A percentile compares a stretch with the other conserved stretches of the same genome.
Evolutionary conservation across 2,113 vertebrate species (phyloP).

Genomic region (Psilopsiagon aurifrons): DNA sequence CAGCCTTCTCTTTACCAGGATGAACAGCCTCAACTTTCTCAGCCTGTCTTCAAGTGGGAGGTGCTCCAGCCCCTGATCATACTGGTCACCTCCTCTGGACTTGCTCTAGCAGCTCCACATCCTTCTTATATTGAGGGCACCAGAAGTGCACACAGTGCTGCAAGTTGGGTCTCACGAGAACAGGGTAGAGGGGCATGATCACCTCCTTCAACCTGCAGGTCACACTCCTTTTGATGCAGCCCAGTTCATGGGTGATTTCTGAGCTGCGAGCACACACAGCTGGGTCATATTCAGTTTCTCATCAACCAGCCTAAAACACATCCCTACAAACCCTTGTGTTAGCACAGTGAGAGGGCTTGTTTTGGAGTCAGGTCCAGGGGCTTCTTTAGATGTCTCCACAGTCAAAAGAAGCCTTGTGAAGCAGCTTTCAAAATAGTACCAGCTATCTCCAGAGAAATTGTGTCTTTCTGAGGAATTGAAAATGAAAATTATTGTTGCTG

Average conservation of each 20-base stretch:
- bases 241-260: neutral
- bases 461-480: neutral
- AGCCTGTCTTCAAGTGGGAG: neutral
- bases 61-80: neutral
- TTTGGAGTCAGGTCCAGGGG: neutral
- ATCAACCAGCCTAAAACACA: neutral
- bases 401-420: neutral
- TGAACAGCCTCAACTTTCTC: neutral
- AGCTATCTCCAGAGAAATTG: neutral
- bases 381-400: neutral
- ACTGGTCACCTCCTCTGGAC: neutral
- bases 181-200: neutral
- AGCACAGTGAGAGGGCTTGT: neutral
- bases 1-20: neutral
- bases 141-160: neutral
- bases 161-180: neutral
- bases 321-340: neutral
- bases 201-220: neutral
- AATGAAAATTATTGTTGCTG: neutral
- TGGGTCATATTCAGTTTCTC: neutral
- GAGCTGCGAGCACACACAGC: neutral
- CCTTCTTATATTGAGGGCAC: neutral
- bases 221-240: neutral
- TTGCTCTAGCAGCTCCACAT: neutral
- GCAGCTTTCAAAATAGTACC: rapidly evolving